Base-by-base conservation (phyloP, 2,113 vertebrate genomes). In the Chamaea fasciata region DNA sequence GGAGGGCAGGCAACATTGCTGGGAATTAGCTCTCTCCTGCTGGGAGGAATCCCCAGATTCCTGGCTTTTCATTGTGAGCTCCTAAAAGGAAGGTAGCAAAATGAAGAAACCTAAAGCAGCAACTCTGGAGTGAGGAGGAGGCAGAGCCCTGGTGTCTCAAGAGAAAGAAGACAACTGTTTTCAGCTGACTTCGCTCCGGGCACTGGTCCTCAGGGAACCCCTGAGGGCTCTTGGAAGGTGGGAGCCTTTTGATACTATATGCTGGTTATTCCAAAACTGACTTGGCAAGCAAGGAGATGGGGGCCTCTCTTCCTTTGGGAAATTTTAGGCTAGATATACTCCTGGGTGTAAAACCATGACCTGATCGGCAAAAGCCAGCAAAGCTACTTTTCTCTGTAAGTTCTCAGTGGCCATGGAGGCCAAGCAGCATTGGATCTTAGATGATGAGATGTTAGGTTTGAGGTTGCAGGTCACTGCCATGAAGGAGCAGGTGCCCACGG, bases 381-480 rank as follows among this genome's bases (percentile, higher is more conserved):
- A 83, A 80, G 46, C 57, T 68, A 28, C 70, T 83, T 93, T 59
- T 82, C 35, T 13, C 16, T 42, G 0, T 49, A 9, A 16, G 64
- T 75, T 83, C 30, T 74, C 44, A 23, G 57, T 50, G 74, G 39
- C 39, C 20, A 1, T 3, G 23, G 59, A 86, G 37, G 64, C 82
- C 65, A 56, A 37, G 62, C 4, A 9, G 60, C 28, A 11, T 2
- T 63, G 42, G 28, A 31, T 57, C 55, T 55, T 20, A 11, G 52
- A 10, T 42, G 52, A 41, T 52, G 78, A 75, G 67, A 13, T 49
- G 33, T 41, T 63, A 53, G 49, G 18, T 35, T 65, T 39, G 53
- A 35, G 71, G 31, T 39, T 52, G 44, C 0, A 3, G 37, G 33
- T 65, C 0, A 0, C 24, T 60, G 56, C 21, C 1, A 0, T 30